phyloP scores from a whole-genome alignment of 2,888 invertebrate genomes.

The Trissolcus japonicus region DNA sequence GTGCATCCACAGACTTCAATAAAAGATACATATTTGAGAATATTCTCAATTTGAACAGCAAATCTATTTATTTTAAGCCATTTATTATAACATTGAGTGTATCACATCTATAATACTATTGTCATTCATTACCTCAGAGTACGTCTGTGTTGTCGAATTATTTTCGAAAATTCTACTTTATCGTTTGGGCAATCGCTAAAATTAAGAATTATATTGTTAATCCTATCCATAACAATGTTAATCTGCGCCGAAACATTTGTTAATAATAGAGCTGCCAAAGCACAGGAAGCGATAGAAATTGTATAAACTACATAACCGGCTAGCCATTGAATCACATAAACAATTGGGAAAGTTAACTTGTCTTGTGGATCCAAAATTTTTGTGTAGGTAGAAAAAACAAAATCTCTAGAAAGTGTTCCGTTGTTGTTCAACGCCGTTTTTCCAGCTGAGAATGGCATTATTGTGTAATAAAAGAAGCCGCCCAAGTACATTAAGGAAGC shows the following conservation, averaged over 20 bases:
- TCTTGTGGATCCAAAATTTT: slow-evolving; percentile 54
- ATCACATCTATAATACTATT: no score
- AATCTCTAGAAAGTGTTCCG: slow-evolving; percentile 35
- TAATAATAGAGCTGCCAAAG: slow-evolving; percentile 58
- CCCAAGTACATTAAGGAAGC: slow-evolving; percentile 61
- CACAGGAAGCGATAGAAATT: slow-evolving; percentile 54
- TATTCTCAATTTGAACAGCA: slow-evolving; percentile 19
- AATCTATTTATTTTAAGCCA: background rate
- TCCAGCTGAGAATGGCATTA: slow-evolving; percentile 57
- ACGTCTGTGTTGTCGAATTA: slow-evolving; percentile 57
- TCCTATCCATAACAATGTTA: slow-evolving; percentile 51
- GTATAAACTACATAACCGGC: slow-evolving; percentile 53
- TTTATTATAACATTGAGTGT: no score
- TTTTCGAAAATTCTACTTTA: background rate
- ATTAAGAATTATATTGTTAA: slow-evolving; percentile 10
- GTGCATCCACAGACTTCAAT: slow-evolving; percentile 38
- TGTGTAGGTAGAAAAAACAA: slow-evolving; percentile 60
- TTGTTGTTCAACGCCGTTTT: no score
- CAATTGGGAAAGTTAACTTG: slow-evolving; percentile 58
- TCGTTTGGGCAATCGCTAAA: background rate
- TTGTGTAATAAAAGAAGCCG: slow-evolving; percentile 56
- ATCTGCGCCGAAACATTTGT: slow-evolving; percentile 62
- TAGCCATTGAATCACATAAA: slow-evolving; percentile 55
- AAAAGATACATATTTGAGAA: slow-evolving; percentile 30
- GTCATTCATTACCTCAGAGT: slow-evolving; percentile 39